Evolutionary conservation across 2,113 vertebrate genomes (phyloP), one percentile per base, ranked within the genome.

Genomic region (Tragelaphus buxtoni): DNA sequence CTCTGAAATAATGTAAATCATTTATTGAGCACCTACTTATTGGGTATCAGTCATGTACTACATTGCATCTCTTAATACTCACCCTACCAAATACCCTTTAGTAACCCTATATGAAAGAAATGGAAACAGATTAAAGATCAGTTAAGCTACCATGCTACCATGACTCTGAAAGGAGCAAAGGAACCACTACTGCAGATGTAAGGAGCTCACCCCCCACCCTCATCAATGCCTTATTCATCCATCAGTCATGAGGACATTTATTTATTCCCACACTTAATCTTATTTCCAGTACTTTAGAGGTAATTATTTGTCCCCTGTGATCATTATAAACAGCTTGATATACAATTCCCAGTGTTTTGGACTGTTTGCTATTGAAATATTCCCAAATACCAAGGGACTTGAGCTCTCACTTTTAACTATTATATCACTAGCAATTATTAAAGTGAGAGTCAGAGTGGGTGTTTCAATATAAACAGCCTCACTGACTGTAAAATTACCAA

Each of bases 341-440:
- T 9, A 49, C 24, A 87, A 80, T 58, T 61, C 81, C 77, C 32
- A 60, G 65, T 76, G 76, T n/a, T 94, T 84, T 85, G 49, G 30
- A 72, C n/a, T 20, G 24, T 91, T 76, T 83, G 42, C 61, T 65
- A 82, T 30, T 94, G 60, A 92, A 90, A 94, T 94, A 53, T 61
- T 58, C 91, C 63, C 51, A 91, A 89, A 81, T 93, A 55, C 72
- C 85, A 79, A 86, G 82, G 20, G 65, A 94, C 35, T 91, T 81
- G 51, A 76, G 49, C 58, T 58, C 28, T 51, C 47, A 72, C 86
- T 84, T 96, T 94, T 65, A 93, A 76, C 58, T 65, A 55, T 42
- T 87, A 51, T 42, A 69, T 92, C 56, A 95, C 83, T 95, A 97
- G 91, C 10, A 11, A 90, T 81, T 87, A 89, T 93, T 89, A 97